Conservation (phyloP, 2,797 vertebrate genomes). For the Natrix natrix region DNA sequence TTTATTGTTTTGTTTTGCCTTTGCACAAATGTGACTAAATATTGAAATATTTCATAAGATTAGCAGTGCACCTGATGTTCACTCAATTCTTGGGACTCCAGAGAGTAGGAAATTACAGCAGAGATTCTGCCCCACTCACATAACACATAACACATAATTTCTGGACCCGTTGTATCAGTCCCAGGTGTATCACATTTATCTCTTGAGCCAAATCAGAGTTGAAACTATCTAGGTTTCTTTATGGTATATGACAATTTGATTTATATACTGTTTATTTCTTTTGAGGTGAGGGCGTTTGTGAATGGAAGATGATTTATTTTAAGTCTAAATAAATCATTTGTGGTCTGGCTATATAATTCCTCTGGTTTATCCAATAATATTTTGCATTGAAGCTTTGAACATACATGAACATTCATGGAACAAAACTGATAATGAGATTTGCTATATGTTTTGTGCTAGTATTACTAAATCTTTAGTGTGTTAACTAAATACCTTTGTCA, state of each 20-base stretch:
- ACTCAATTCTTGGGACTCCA: background rate
- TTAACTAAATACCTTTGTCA: background rate
- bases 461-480: background rate
- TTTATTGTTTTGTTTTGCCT: background rate
- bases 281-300: background rate
- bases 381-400: background rate
- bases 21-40: background rate
- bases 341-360: background rate
- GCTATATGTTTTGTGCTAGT: background rate
- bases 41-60: background rate
- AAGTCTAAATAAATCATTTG: background rate
- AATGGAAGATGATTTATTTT: background rate
- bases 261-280: background rate
- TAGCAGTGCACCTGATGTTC: background rate
- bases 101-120: background rate
- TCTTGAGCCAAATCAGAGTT: background rate
- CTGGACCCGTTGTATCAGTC: background rate
- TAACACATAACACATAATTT: background rate
- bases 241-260: background rate
- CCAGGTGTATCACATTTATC: background rate
- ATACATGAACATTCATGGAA: background rate
- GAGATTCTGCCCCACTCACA: background rate
- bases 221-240: background rate
- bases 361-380: background rate
- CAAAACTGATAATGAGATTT: background rate